These are phyloP conservation scores for Lepidotrigona ventralis DNA, from an alignment of 1,140 invertebrate genomes.

Conservation along the genomic window DNA sequence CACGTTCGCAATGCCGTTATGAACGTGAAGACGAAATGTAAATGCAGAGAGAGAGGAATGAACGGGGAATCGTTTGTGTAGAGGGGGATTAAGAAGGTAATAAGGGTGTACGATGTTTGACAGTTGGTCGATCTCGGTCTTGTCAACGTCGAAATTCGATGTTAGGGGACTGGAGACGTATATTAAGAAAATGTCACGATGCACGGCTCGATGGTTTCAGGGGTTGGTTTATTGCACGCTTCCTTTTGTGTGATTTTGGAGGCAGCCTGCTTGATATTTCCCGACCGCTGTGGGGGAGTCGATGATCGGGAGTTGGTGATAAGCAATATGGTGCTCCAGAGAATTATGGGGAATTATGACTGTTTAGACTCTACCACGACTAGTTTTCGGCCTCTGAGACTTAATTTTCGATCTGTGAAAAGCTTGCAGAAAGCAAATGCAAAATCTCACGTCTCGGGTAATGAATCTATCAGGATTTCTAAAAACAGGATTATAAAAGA, in stretches of 20 bases:
- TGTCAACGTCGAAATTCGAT: conserved; percentile 18
- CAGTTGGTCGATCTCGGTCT: conserved; percentile 21
- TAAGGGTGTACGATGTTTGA: conserved; percentile 21
- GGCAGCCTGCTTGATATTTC: background rate
- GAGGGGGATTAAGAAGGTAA: conserved; percentile 20
- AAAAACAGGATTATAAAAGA: no score
- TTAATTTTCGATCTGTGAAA: no score
- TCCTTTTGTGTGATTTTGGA: background rate
- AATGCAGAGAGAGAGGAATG: background rate
- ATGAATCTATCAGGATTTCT: no score
- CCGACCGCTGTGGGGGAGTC: background rate
- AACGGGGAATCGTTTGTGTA: background rate
- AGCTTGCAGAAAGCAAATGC: no score
- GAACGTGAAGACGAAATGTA: background rate
- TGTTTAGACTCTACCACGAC: background rate
- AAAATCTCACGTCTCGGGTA: no score
- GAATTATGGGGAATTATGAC: background rate
- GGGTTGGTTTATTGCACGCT: background rate
- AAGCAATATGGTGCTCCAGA: background rate
- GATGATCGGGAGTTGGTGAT: background rate
- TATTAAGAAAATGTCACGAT: conserved; percentile 21
- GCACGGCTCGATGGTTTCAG: background rate
- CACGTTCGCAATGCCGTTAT: background rate
- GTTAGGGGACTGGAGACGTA: conserved; percentile 1
- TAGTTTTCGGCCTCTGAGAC: no score